Evolutionary conservation across 2,797 vertebrate genomes (phyloP).

Genomic region (Pteropus rufus): DNA sequence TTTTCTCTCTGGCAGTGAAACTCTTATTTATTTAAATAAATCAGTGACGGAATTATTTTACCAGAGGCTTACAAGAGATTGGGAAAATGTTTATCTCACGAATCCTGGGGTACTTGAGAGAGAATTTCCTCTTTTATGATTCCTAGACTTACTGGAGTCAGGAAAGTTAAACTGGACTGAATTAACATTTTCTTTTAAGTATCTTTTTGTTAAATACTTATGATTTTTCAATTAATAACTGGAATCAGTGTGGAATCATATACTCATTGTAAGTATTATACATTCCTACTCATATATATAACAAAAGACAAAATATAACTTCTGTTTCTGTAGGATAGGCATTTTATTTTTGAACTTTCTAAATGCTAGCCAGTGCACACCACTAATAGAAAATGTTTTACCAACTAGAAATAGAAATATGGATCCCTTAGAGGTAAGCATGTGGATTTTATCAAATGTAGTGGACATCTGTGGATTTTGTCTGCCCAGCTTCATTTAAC

Average conservation of each 20-base stretch:
- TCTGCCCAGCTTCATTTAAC: neutral
- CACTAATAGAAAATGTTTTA: conserved; percentile 45
- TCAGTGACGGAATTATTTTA: conserved; percentile 53
- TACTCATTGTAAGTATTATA: conserved; percentile 21
- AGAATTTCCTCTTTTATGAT: conserved; percentile 39
- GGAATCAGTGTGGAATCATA: neutral
- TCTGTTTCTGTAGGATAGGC: neutral
- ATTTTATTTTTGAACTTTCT: conserved; percentile 26
- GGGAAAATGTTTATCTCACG: conserved; percentile 15
- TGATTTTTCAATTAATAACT: conserved; percentile 1
- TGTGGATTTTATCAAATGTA: conserved; percentile 1
- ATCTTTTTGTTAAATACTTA: neutral
- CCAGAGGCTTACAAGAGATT: neutral
- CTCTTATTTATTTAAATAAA: conserved; percentile 51
- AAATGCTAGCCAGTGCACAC: neutral
- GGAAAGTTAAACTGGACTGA: conserved; percentile 15
- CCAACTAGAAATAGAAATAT: neutral
- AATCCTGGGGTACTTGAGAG: neutral
- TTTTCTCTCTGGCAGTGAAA: conserved; percentile 35
- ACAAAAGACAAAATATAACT: conserved; percentile 21
- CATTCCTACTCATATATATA: neutral
- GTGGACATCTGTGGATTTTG: neutral
- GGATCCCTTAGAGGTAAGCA: neutral
- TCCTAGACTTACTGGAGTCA: conserved; percentile 22
- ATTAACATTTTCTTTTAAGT: neutral